Evolutionary conservation across 2,888 invertebrate species (phyloP), one percentile per base, ranked within the genome.

Genomic region (Xylota segnis): DNA sequence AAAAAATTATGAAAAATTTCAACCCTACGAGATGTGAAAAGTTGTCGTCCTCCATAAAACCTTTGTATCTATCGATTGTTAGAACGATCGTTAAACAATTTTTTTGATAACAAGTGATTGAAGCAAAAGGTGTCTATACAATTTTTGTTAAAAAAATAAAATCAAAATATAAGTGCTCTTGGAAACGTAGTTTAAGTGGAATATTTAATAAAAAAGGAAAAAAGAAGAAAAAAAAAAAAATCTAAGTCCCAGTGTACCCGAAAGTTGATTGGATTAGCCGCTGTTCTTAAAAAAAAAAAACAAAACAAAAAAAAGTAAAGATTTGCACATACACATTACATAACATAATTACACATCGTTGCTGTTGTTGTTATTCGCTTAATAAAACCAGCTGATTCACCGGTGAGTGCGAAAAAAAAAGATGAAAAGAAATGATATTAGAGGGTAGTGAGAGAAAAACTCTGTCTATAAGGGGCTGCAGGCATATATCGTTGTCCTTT

Each of bases 301-400:
- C 34, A 45, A 54, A 52, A 29, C 14, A 63, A 75, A 32, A 47
- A 29, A 27, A 2, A 12, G 14, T 43, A 5, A 37, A 10, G 4
- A n/a, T 56, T n/a, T 54, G 43, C 47, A 78, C 52, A 70, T 54
- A 63, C 32, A 65, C 47, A 77, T 82, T 86, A 72, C 72, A 86
- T 86, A 82, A 86, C 72, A 54, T 68, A 79, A 79, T 74, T 77
- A 77, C 77, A 78, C 78, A 82, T 76, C 45, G 65, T 45, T 61
- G 70, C 45, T 86, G 70, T 84, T 84, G 74, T 86, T 75, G 47
- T 74, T 71, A 59, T 50, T 68, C 65, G 82, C 86, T 82, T 72
- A 70, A 82, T 72, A 77, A 72, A 82, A 72, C 86, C 86, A 86
- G 86, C 82, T 86, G 82, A 86, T 86, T 82, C 82, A 86, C 86